Evolutionary conservation across 2,888 invertebrate genomes (phyloP).

Genomic region (Coecobrya sp.): DNA sequence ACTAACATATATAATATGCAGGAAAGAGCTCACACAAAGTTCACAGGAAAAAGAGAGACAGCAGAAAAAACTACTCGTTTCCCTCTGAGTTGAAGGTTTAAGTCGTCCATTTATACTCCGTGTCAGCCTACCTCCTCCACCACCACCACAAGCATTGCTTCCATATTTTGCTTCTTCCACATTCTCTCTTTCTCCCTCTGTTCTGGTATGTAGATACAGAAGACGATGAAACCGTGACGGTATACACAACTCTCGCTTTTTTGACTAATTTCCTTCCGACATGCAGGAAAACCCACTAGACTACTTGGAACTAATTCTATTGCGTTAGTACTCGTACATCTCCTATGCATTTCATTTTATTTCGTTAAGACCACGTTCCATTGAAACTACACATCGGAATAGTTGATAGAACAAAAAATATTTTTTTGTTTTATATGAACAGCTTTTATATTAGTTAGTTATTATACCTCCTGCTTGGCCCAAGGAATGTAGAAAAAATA

Average conservation of each 20-base stretch:
- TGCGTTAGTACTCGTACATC: constrained; percentile 52
- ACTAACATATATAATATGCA: constrained; percentile 36
- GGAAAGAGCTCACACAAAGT: constrained; percentile 54
- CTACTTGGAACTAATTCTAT: constrained; percentile 75
- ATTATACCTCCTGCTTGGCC: constrained; percentile 18
- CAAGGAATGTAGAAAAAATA: constrained; percentile 38
- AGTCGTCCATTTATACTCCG: constrained; percentile 38
- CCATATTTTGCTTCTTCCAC: not conserved
- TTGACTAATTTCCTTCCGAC: constrained; percentile 81
- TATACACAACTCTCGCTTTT: constrained; percentile 64
- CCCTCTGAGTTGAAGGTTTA: constrained; percentile 67
- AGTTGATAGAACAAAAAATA: constrained; percentile 45
- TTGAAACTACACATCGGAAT: constrained; percentile 9
- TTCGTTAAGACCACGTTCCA: constrained; percentile 60
- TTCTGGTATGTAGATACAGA: constrained; percentile 52
- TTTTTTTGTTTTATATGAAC: constrained; percentile 21
- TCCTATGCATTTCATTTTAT: constrained; percentile 68
- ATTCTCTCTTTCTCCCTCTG: not conserved
- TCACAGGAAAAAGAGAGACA: constrained; percentile 56
- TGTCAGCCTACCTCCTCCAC: constrained; percentile 22
- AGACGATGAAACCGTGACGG: constrained; percentile 63
- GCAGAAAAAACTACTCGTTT: constrained; percentile 61
- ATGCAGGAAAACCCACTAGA: constrained; percentile 81
- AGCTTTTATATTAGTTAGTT: constrained; percentile 49
- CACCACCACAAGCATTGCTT: not conserved